Base-by-base conservation (phyloP, 37 sponge, comb jelly and placozoan genomes). In the Sycon ciliatum region DNA sequence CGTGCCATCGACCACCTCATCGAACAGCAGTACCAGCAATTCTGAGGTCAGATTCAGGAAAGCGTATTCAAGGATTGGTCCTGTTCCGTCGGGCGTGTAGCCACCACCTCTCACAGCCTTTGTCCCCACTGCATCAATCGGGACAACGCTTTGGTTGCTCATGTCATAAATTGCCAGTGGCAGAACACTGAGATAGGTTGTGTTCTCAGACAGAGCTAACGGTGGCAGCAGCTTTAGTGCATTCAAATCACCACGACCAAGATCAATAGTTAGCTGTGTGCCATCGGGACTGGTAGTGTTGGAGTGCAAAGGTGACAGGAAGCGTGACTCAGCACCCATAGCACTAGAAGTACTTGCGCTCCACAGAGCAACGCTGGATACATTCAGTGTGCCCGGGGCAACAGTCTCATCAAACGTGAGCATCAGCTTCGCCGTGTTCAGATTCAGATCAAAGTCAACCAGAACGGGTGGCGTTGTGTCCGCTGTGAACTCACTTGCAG, bases 1-100 rank as follows among this genome's bases (percentile, higher is more conserved):
- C 66, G 79, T 75, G 0, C 83, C 80, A 79, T 92, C 81, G 27
- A 92, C 83, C 27, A 86, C 80, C 52, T 92, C 93, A 69, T 92
- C 85, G 82, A 92, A 92, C 3, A 76, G 68, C 7, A 92, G 63
- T 2, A 78, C 72, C 3, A 92, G 49, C 20, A 77, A 55, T 62
- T 82, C 89, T 54, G 82, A 69, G 23, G 88, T 80, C 31, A 92
- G 62, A 40, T 92, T 76, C 11, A 92, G 33, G 26, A 36, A 68
- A 65, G 82, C 84, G 28, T n/a, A 38, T 4, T 71, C 58, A 13
- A 92, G 65, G 26, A 87, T 57, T 29, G 93, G 88, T 20, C 85
- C 80, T 23, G 75, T 20, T 2, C 76, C 73, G 38, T 90, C 91
- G 26, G 55, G 62, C 6, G 30, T 32, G 55, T 62, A 89, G 0